Evolutionary conservation across 2,888 invertebrate species (phyloP).

Genomic region (Chesias legatella): DNA sequence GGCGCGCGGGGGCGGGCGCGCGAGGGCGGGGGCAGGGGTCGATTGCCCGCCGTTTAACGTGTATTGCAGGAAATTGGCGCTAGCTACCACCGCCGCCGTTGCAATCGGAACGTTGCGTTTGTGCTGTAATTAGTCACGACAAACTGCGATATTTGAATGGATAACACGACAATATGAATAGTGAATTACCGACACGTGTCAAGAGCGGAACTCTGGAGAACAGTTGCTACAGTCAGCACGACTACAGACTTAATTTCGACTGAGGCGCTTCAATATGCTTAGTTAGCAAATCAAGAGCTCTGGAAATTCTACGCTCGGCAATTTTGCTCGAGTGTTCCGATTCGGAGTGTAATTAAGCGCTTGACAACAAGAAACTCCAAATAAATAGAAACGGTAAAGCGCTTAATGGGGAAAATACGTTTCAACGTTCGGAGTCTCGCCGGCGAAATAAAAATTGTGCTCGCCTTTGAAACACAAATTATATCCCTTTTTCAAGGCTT

Average conservation of each 20-base stretch:
- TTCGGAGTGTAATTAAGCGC: slow-evolving; percentile 22
- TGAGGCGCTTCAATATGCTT: slow-evolving; percentile 21
- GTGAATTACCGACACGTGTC: slow-evolving; percentile 30
- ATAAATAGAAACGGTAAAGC: slow-evolving; percentile 21
- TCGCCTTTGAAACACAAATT: slow-evolving; percentile 34
- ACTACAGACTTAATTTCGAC: slow-evolving; percentile 21
- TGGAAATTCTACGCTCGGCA: slow-evolving; percentile 13
- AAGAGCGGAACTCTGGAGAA: slow-evolving; percentile 20
- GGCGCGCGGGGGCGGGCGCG: slow-evolving; percentile 11
- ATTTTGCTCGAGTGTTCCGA: slow-evolving; percentile 6
- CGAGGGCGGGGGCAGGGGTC: slow-evolving; percentile 29
- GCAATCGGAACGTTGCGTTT: slow-evolving; percentile 39
- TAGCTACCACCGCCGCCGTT: slow-evolving; percentile 34
- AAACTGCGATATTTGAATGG: slow-evolving; percentile 34
- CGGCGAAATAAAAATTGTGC: slow-evolving; percentile 25
- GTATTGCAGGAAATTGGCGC: slow-evolving; percentile 62
- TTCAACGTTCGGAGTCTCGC: slow-evolving; percentile 18
- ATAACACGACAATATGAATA: slow-evolving; percentile 28
- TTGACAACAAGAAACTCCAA: slow-evolving; percentile 23
- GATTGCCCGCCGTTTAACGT: slow-evolving; percentile 55
- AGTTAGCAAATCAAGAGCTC: slow-evolving; percentile 28
- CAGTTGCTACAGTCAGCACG: slow-evolving; percentile 24
- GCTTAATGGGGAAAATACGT: slow-evolving; percentile 22
- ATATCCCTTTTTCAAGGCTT: slow-evolving; percentile 27
- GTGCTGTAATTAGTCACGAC: slow-evolving; percentile 48